Base-by-base conservation (phyloP, 2,113 vertebrate genomes). In the Psophia crepitans region DNA sequence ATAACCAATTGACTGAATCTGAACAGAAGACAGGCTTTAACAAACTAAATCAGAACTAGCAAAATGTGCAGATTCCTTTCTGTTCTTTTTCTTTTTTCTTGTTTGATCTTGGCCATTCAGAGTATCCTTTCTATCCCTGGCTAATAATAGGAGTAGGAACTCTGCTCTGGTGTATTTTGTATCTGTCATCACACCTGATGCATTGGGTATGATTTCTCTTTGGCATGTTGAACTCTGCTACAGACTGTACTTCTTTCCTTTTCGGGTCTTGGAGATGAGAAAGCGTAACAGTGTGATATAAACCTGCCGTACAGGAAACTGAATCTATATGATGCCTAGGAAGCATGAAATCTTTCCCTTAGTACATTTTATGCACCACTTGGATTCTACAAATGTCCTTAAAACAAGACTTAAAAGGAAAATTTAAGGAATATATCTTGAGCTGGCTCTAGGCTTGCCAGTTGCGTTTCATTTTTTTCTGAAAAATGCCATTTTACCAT, bases 151-250 rank as follows among this genome's bases (percentile, higher is more conserved):
- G 49, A 93, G 63, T 28, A 57, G 70, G 22, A 88, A 76, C 63
- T 90, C 64, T 88, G 74, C 81, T 91, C 92, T 83, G 74, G 78
- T 91, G 82, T 94, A 87, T 94, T 97, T 82, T 93, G 20, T 65
- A 43, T 93, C 91, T 93, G 92, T 95, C 96, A 94, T 85, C 96
- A 85, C 54, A 96, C 78, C 92, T 96, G 87, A 96, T 94, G 82
- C 84, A 88, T 51, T 80, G 85, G 85, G 63, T 90, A 90, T 70
- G 90, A 95, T 76, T 77, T 70, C 78, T 94, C 49, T 65, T 85
- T 77, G 87, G 82, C 81, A 70, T 85, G 78, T 74, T 53, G 69
- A 79, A 49, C 82, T 39, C 89, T 89, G 78, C 84, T 81, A 26
- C 78, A 70, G 75, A 80, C 87, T 88, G 69, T 91, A 90, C 75